These are phyloP conservation scores for Agrochola lychnidis DNA, from an alignment of 2,888 invertebrate species.

Conservation along the genomic window DNA sequence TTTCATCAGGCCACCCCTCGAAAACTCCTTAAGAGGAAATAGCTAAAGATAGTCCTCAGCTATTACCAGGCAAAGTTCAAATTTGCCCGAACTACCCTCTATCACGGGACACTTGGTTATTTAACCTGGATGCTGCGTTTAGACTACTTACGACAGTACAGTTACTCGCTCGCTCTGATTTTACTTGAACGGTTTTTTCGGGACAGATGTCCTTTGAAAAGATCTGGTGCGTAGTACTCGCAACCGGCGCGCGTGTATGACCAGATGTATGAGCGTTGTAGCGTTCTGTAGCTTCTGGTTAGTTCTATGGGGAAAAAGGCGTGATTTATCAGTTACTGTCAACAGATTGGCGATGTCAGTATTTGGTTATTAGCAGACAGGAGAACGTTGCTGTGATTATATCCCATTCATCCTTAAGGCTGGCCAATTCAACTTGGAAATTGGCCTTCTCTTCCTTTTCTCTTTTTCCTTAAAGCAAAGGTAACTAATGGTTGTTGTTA, in stretches of 20 bases:
- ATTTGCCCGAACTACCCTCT: slow-evolving; percentile 75
- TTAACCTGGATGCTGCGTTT: slow-evolving; percentile 76
- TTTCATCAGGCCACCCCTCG: slow-evolving; percentile 66
- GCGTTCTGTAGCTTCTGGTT: neutral
- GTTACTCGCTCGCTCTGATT: slow-evolving; percentile 32
- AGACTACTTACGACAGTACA: slow-evolving; percentile 45
- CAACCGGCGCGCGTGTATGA: slow-evolving; percentile 17
- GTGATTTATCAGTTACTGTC: slow-evolving; percentile 2
- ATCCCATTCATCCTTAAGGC: neutral
- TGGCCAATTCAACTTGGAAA: neutral
- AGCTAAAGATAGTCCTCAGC: slow-evolving; percentile 71
- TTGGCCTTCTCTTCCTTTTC: neutral
- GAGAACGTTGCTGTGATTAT: neutral
- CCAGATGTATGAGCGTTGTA: slow-evolving; percentile 28
- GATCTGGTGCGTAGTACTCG: slow-evolving; percentile 10
- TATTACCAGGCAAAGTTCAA: slow-evolving; percentile 76
- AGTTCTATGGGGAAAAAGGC: slow-evolving; percentile 12
- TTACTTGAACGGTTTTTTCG: neutral
- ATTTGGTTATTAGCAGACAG: neutral
- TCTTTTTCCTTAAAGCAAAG: neutral
- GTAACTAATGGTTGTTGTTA: no score
- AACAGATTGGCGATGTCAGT: slow-evolving; percentile 2
- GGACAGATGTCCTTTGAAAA: slow-evolving; percentile 4
- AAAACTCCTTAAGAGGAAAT: slow-evolving; percentile 69
- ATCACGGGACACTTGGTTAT: slow-evolving; percentile 72